Percentiles rank a stretch among this genome's conserved stretches.
phyloP scores from a whole-genome alignment of 2,888 invertebrate species.

The Drosophila hamatofila region DNA sequence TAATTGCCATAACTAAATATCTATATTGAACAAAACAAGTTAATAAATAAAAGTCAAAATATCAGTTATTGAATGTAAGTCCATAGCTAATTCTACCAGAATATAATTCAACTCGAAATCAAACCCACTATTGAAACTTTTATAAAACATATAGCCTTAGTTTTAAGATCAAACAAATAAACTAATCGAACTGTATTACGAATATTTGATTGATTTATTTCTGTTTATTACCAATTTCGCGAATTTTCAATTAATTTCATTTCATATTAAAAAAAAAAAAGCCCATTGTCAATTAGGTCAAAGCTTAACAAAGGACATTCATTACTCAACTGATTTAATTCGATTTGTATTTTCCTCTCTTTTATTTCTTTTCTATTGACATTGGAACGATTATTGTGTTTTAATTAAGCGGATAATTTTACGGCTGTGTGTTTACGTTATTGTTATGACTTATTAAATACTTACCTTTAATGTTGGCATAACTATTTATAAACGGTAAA shows the following conservation, averaged over 20 bases:
- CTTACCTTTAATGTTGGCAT: constrained; percentile 23
- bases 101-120: constrained; percentile 58
- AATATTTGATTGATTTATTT: constrained; percentile 2
- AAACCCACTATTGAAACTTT: constrained; percentile 49
- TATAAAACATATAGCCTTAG: constrained; percentile 58
- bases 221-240: not conserved
- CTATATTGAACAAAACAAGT: constrained; percentile 17
- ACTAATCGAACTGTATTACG: constrained; percentile 3
- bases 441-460: constrained; percentile 25
- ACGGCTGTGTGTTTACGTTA: constrained; percentile 2
- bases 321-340: constrained; percentile 11
- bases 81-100: constrained; percentile 52
- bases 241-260: not conserved
- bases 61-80: constrained; percentile 58
- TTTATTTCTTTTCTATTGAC: constrained; percentile 13
- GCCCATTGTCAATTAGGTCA: constrained; percentile 62
- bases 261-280: constrained; percentile 12
- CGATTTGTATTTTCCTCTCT: constrained; percentile 1
- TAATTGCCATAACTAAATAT: constrained; percentile 43
- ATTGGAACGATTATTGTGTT: constrained; percentile 22
- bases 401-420: constrained; percentile 25
- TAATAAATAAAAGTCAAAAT: constrained; percentile 36
- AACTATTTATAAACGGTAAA: constrained; percentile 19
- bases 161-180: constrained; percentile 39
- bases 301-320: constrained; percentile 17